Base-by-base conservation (phyloP, 37 sponge, comb jelly and placozoan genomes). In the Petrosia ficiformis region DNA sequence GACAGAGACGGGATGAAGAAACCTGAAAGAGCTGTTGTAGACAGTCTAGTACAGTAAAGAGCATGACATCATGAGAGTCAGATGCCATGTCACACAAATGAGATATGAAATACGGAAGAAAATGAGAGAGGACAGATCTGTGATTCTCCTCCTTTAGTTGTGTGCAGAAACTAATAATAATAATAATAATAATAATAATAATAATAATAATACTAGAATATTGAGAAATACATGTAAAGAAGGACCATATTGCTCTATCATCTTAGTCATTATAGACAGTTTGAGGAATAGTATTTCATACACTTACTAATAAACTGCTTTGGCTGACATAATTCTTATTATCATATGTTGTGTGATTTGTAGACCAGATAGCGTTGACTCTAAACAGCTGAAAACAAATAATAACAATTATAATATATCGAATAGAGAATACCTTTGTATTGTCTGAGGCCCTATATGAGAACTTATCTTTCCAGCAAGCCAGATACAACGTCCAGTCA, bases 401-500 rank as follows among this genome's bases (percentile, higher is more conserved):
- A 44, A 4, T 1, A 0, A 1, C 32, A 54, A 63, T 68, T 57
- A 58, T 32, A 14, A 75, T 25, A 28, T 37, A 21, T 39, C 10
- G 43, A 48, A 66, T 64, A 65, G 44, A 70, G 67, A 73, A 74
- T 38, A 60, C 22, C 22, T 41, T 8, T 34, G 35, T 85, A 76
- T 79, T 82, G 4, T 60, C 52, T 10, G 82, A 32, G 33, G 63
- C 59, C n/a, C 68, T 68, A 91, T 76, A n/a, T 48, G 69, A 24
- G 71, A 29, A 28, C 77, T 65, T 74, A 85, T 63, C 48, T 91
- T 82, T 19, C 84, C 84, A 66, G 92, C 54, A 32, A 86, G 48
- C 87, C 87, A 86, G 33, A 91, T 72, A 71, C 80, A 78, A 3
- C 92, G 68, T 0, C 92, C 84, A 48, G 58, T 78, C 37, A 91